Percentiles rank a stretch among this genome's conserved stretches.
Evolutionary conservation across 2,113 vertebrate species (phyloP).

Genomic region (Bufo bufo): DNA sequence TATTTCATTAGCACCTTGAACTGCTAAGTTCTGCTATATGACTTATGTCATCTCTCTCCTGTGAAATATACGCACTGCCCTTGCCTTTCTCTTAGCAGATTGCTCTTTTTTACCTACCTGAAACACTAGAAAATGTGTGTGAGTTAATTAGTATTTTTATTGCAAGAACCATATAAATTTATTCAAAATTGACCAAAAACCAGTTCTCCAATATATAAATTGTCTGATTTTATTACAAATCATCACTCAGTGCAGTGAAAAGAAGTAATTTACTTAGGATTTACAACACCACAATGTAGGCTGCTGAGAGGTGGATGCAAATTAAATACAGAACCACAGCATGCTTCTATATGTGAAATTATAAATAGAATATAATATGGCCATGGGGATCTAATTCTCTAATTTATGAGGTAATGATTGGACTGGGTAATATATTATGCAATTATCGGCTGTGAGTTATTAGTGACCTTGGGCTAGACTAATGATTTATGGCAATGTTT

Average conservation of each 20-base stretch:
- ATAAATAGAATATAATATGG: not conserved
- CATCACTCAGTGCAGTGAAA: constrained; percentile 31
- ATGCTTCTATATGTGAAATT: not conserved
- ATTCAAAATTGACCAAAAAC: constrained; percentile 37
- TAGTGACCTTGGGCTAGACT: not conserved
- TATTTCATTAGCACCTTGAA: constrained; percentile 24
- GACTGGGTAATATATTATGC: not conserved
- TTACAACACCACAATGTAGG: constrained; percentile 33
- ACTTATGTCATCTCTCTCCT: not conserved
- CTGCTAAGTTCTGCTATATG: constrained; percentile 9
- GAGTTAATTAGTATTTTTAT: constrained; percentile 55
- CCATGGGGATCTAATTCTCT: not conserved
- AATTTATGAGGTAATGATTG: constrained; percentile 15
- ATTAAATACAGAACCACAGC: constrained; percentile 26
- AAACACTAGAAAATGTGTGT: constrained; percentile 14
- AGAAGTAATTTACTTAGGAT: constrained; percentile 33
- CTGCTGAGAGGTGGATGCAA: constrained; percentile 19
- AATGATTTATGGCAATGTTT: not conserved
- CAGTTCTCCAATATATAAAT: constrained; percentile 33
- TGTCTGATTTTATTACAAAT: constrained; percentile 49
- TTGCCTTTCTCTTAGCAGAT: constrained; percentile 18
- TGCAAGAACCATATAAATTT: constrained; percentile 51
- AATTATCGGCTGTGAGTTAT: not conserved
- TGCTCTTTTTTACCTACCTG: not conserved
- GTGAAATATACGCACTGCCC: constrained; percentile 1